Evolutionary conservation across 23 tunicate genomes (phyloP), one percentile per base, ranked within the genome.

Genomic region (Pegea sp.): DNA sequence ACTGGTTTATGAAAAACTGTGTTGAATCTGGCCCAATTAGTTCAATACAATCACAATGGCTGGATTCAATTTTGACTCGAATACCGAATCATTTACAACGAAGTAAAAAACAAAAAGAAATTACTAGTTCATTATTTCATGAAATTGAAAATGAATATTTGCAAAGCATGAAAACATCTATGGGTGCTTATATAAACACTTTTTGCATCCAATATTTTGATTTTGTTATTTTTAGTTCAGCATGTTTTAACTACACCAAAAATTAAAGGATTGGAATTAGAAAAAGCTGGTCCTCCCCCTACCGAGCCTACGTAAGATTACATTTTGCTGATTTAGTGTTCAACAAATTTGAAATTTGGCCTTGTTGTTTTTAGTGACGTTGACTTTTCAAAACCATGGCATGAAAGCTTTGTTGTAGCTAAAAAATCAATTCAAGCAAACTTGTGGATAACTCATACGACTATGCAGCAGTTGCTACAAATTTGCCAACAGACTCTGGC

Each of bases 1-100:
- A 84, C 64, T 49, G 69, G 95, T 84, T 69, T 68, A 84, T 84
- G 95, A 84, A 84, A 50, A 74, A 68, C 68, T 73, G 95, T 52
- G 95, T 73, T 21, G 84, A 84, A 43, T 62, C 76, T 26, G 95
- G 95, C 3, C 95, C 95, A 27, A 77, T 84, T 38, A 77, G 69
- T 42, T 84, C 95, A 21, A 5, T 84, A 43, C 95, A 84, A 55
- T 49, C 63, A 26, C 30, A 46, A 2, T 84, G 95, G 95, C 62
- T 84, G 26, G 33, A 63, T 1, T 84, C 95, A 21, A 84, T 84
- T 43, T 24, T 84, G 43, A 32, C 22, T 5, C 73, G 65, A 52
- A 63, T 84, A 13, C 95, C 81, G 4, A n/a, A 29, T 48, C 76
- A 68, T 31, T 33, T 84, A n/a, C 66, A 84, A 58, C 28, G 48